Percentiles rank a stretch among this genome's conserved stretches.
Evolutionary conservation across 2,888 invertebrate genomes (phyloP).

Genomic region (Agrilus mali): DNA sequence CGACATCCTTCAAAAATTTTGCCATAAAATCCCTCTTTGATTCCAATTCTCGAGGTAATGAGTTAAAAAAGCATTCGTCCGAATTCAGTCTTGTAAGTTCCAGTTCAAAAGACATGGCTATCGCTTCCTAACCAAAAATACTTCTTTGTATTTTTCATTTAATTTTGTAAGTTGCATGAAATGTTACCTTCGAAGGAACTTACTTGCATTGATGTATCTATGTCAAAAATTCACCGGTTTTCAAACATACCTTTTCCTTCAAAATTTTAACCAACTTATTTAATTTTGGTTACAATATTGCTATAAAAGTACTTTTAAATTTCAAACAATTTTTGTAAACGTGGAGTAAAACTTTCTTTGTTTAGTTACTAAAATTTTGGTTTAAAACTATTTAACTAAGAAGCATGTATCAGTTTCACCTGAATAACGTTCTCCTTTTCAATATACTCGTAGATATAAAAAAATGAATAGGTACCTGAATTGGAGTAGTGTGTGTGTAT

Average conservation of each 20-base stretch:
- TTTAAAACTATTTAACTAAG: too few relatives aligned
- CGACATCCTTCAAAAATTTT: conserved; percentile 59
- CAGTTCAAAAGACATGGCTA: conserved; percentile 77
- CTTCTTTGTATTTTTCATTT: too few relatives aligned
- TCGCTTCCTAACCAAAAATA: conserved; percentile 59
- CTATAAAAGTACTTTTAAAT: too few relatives aligned
- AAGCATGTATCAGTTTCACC: neutral
- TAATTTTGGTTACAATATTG: too few relatives aligned
- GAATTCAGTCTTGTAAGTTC: conserved; percentile 59
- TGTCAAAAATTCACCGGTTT: too few relatives aligned
- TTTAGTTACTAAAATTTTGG: neutral
- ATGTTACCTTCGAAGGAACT: neutral
- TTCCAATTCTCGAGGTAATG: conserved; percentile 59
- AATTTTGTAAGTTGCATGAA: neutral
- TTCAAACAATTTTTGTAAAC: too few relatives aligned
- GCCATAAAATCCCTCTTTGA: conserved; percentile 72
- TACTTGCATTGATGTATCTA: neutral
- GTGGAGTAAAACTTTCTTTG: neutral
- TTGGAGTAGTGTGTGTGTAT: conserved; percentile 81
- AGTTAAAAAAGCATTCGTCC: conserved; percentile 72
- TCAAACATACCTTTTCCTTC: too few relatives aligned
- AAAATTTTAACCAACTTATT: too few relatives aligned
- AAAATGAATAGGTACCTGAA: conserved; percentile 44
- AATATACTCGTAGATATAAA: too few relatives aligned
- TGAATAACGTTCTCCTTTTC: neutral